Conservation (phyloP, 2,888 invertebrate species). For the Luperina testacea region DNA sequence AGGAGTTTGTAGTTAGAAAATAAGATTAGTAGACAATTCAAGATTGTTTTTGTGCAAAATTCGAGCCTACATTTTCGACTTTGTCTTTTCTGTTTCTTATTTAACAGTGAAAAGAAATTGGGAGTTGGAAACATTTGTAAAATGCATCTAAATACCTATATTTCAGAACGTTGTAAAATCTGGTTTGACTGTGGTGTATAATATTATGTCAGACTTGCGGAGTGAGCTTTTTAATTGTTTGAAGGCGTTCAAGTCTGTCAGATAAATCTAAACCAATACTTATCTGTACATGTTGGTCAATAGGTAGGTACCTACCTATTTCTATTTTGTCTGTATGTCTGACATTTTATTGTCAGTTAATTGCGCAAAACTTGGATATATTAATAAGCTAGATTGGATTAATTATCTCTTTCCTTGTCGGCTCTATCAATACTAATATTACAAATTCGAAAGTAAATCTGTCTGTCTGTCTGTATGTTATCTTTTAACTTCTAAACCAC, state of each 20-base stretch:
- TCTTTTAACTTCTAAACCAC: too few relatives aligned
- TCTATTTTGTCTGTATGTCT: slow-evolving; percentile 14
- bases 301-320: neutral
- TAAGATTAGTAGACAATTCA: neutral
- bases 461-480: too few relatives aligned
- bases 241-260: slow-evolving; percentile 45
- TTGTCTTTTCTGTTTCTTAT: neutral
- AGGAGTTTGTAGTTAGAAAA: slow-evolving; percentile 6
- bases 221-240: slow-evolving; percentile 5
- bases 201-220: neutral
- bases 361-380: slow-evolving; percentile 32
- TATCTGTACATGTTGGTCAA: slow-evolving; percentile 3
- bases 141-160: neutral
- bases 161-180: neutral
- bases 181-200: neutral
- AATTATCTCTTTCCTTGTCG: slow-evolving; percentile 8
- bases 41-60: neutral
- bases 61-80: neutral
- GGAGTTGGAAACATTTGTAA: neutral
- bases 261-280: slow-evolving; percentile 7
- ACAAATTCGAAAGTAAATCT: too few relatives aligned
- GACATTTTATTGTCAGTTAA: slow-evolving; percentile 23
- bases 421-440: neutral
- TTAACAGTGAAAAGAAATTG: neutral
- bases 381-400: slow-evolving; percentile 15